Evolutionary conservation across 2,113 vertebrate species (phyloP), one percentile per base, ranked within the genome.

Genomic region (Halichoeres trimaculatus): DNA sequence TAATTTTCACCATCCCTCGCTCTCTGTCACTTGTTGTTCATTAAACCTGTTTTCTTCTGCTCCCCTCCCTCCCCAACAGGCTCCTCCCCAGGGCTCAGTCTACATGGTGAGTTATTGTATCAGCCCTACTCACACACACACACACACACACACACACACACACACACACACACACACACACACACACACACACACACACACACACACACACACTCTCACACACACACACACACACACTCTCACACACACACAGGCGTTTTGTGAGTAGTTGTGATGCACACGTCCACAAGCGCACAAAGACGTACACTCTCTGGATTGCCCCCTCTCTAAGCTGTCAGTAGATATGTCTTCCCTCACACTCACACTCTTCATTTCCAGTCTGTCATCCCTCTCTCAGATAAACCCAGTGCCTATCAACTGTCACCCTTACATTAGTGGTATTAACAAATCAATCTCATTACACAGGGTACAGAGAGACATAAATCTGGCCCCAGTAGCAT

Each of bases 61-160:
- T 78, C 73, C 76, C 71, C 53, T 85, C 74, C 53, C 57, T 63
- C 78, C 77, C 67, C 83, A 78, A 65, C 87, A 94, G 93, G 83
- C 88, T 58, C 55, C 83, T 89, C 84, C 85, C 68, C 89, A 85
- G 85, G 78, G 80, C 63, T 86, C 90, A 41, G 85, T 94, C 76
- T 95, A 95, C 89, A 95, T 94, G 94, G 94, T 95, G 89, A 94
- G 93, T 90, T 88, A 86, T 80, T 83, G 66, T 63, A 51, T 74
- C 11, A 8, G 77, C 69, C 41, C 35, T 62, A 41, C 48, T 11
- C 40, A 54, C 57, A 47, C 57, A 58, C 35, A 48, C 67, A 69
- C 3, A 12, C 65, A 56, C 61, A 54, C 68, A 41, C 40, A 41
- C 10, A 14, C 36, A 38, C 36, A 38, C 36, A 38, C 36, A 13